Conservation (phyloP, 2,113 vertebrate species). For the Lasiurus cinereus region DNA sequence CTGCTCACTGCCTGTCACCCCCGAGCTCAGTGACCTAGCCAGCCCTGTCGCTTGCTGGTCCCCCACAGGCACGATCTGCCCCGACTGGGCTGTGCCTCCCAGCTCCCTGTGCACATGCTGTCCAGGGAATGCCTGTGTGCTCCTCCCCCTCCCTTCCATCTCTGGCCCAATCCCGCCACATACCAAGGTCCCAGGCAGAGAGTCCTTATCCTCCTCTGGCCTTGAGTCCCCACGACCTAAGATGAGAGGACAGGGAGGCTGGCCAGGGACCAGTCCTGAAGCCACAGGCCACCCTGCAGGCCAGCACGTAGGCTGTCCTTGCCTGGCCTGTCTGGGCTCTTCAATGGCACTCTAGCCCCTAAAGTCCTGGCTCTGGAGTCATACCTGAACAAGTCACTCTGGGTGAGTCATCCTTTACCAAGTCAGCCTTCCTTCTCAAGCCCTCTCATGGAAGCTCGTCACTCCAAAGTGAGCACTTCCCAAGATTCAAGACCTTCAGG, state of each 20-base stretch:
- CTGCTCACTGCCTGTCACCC: slow-evolving; percentile 70
- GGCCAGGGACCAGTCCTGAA: background rate
- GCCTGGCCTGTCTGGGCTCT: background rate
- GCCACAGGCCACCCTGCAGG: background rate
- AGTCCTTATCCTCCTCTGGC: background rate
- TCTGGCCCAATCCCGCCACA: background rate
- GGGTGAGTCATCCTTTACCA: background rate
- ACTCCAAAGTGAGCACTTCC: background rate
- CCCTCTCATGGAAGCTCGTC: background rate
- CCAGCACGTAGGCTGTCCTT: background rate
- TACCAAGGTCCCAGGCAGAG: background rate
- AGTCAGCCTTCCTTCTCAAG: background rate
- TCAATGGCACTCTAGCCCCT: background rate
- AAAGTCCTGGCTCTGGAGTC: background rate
- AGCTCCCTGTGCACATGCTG: background rate
- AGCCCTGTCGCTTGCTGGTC: slow-evolving; percentile 11
- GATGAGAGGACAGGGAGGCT: background rate
- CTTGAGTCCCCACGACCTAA: background rate
- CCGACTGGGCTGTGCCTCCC: background rate
- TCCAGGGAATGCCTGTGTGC: background rate
- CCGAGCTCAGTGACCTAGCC: slow-evolving; percentile 43
- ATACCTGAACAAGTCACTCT: background rate
- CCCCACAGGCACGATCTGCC: slow-evolving; percentile 66
- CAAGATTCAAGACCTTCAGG: background rate
- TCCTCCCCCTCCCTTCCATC: background rate